phyloP scores from a whole-genome alignment of 2,888 invertebrate species.

The Nephrotoma appendiculata region DNA sequence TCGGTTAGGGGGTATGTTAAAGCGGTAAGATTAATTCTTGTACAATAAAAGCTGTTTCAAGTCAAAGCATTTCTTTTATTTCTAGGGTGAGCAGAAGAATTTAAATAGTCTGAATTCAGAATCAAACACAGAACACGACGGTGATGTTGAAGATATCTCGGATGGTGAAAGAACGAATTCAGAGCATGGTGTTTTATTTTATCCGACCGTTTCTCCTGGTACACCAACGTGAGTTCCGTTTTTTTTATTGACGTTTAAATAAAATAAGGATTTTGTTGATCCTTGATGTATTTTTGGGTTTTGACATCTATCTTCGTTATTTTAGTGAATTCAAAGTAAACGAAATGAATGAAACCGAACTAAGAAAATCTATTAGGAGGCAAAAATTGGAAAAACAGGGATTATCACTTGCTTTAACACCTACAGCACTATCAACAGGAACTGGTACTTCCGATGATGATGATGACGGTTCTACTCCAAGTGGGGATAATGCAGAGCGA shows the following conservation, averaged over 20 bases:
- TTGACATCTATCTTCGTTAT: slow-evolving; percentile 3
- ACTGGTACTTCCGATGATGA: slow-evolving; percentile 64
- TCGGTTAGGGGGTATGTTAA: not conserved
- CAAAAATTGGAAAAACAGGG: slow-evolving; percentile 43
- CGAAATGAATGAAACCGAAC: slow-evolving; percentile 74
- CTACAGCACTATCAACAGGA: slow-evolving; percentile 35
- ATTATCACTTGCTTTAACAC: slow-evolving; percentile 31
- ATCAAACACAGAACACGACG: slow-evolving; percentile 66
- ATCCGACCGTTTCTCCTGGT: slow-evolving; percentile 38
- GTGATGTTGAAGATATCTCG: slow-evolving; percentile 74
- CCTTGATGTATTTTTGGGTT: not conserved
- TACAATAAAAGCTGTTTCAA: not conserved
- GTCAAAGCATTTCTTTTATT: not conserved
- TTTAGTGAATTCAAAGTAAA: slow-evolving; percentile 71
- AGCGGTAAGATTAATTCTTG: slow-evolving; percentile 8
- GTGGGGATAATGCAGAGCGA: slow-evolving; percentile 65
- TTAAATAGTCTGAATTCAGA: slow-evolving; percentile 22
- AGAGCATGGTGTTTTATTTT: slow-evolving; percentile 57
- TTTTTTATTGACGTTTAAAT: not conserved
- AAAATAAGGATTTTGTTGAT: not conserved
- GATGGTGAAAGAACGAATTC: slow-evolving; percentile 67
- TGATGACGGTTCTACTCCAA: slow-evolving; percentile 63
- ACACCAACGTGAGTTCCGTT: slow-evolving; percentile 29
- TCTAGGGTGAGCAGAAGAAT: slow-evolving; percentile 1
- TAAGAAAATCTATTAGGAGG: slow-evolving; percentile 59